phyloP scores from a whole-genome alignment of 1,140 invertebrate genomes.

The Diachasma alloeum region DNA sequence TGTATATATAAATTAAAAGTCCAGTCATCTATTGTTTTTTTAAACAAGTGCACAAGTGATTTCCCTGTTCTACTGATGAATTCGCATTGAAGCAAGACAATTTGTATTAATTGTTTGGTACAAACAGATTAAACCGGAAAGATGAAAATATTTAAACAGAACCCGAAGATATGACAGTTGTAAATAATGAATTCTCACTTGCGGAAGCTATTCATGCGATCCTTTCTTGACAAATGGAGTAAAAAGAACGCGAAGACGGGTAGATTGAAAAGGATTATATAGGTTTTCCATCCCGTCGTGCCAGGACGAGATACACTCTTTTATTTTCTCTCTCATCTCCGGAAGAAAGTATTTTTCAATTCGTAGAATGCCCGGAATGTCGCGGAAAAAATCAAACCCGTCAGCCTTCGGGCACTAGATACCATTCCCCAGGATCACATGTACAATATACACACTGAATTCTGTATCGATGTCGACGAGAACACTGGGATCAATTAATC shows the following conservation, averaged over 20 bases:
- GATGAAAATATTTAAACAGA: neutral
- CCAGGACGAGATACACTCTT: neutral
- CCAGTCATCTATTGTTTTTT: no score
- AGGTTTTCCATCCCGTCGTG: neutral
- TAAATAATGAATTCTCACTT: neutral
- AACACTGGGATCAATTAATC: conserved; percentile 39
- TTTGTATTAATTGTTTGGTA: no score
- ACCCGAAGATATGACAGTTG: neutral
- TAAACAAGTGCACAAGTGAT: no score
- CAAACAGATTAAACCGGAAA: neutral
- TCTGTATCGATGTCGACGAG: conserved; percentile 36
- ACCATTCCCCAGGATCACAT: conserved; percentile 14
- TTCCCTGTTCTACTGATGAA: no score
- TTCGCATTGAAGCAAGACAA: no score
- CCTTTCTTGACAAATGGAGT: conserved; percentile 3
- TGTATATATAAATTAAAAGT: no score
- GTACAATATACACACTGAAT: neutral
- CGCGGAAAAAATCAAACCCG: conserved; percentile 36
- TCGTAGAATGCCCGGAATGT: conserved; percentile 30
- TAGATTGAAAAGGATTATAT: conserved; percentile 12
- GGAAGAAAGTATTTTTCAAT: conserved; percentile 38
- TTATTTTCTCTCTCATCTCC: conserved; percentile 13
- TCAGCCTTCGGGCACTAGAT: conserved; percentile 31
- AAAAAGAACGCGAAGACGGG: conserved; percentile 2
- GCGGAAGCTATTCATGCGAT: conserved; percentile 7